Conservation (phyloP, 2,113 vertebrate genomes). For the Psammodynastes pulverulentus region DNA sequence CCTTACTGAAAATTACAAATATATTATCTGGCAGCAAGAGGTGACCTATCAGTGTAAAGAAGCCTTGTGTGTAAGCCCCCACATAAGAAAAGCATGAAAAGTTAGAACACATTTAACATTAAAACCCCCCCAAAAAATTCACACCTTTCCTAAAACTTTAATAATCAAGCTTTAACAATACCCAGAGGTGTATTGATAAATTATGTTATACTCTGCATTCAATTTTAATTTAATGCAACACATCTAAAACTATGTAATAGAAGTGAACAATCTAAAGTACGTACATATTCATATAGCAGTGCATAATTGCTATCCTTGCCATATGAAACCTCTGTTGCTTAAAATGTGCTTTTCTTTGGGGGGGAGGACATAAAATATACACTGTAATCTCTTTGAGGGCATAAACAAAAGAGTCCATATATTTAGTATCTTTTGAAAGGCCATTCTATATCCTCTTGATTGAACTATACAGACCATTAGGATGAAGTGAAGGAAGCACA, state of each 20-base stretch:
- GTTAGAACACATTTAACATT: neutral
- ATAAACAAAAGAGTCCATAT: neutral
- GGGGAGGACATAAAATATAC: neutral
- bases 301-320: neutral
- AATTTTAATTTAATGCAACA: neutral
- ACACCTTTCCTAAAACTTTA: neutral
- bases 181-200: neutral
- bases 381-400: neutral
- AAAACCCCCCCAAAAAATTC: slow-evolving; percentile 20
- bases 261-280: neutral
- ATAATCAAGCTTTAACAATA: neutral
- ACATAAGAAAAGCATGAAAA: slow-evolving; percentile 35
- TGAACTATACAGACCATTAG: neutral
- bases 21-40: slow-evolving; percentile 19
- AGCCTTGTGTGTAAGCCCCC: neutral
- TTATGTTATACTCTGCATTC: neutral
- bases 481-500: neutral
- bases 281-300: too few species aligned
- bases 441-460: slow-evolving; percentile 19
- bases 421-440: neutral
- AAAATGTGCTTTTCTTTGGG: neutral
- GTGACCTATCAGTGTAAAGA: slow-evolving; percentile 37
- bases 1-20: slow-evolving; percentile 28
- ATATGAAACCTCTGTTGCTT: neutral
- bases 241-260: neutral